A percentile compares a stretch with the other conserved stretches of the same genome.
Evolutionary conservation across 1,140 invertebrate species (phyloP).

Genomic region (Pinna nobilis): DNA sequence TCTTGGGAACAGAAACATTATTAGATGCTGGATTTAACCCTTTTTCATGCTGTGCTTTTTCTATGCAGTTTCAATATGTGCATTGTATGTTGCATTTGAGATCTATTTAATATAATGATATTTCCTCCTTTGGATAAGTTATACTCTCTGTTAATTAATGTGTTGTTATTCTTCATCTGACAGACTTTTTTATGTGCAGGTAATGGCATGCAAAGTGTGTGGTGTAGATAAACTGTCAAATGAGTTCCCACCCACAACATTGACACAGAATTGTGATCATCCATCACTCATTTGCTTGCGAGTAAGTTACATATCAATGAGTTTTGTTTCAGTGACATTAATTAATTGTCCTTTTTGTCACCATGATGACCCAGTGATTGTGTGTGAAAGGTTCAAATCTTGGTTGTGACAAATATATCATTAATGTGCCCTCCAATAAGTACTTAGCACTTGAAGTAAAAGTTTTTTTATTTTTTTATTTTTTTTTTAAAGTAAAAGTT

Average conservation of each 20-base stretch:
- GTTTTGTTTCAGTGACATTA: neutral
- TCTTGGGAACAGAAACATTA: too few relatives aligned
- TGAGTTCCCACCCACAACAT: conserved; percentile 40
- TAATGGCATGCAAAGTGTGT: conserved; percentile 32
- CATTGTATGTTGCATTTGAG: too few relatives aligned
- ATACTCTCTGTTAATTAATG: too few relatives aligned
- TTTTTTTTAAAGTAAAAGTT: too few relatives aligned
- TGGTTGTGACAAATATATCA: neutral
- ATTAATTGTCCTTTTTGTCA: neutral
- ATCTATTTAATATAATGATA: too few relatives aligned
- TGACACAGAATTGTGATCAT: conserved; percentile 42
- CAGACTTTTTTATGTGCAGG: too few relatives aligned
- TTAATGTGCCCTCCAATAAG: neutral
- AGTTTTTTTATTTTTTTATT: neutral
- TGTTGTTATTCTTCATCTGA: too few relatives aligned
- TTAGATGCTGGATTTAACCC: too few relatives aligned
- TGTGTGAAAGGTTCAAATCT: neutral
- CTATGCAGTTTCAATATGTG: too few relatives aligned
- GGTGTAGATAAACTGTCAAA: conserved; percentile 38
- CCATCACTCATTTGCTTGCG: conserved; percentile 38
- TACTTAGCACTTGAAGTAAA: neutral
- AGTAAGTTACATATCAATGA: conserved; percentile 35
- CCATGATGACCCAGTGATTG: neutral
- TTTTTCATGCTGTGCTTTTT: too few relatives aligned
- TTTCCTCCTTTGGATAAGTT: too few relatives aligned